Evolutionary conservation across 2,113 vertebrate genomes (phyloP), one percentile per base, ranked within the genome.

Genomic region (Perca flavescens): DNA sequence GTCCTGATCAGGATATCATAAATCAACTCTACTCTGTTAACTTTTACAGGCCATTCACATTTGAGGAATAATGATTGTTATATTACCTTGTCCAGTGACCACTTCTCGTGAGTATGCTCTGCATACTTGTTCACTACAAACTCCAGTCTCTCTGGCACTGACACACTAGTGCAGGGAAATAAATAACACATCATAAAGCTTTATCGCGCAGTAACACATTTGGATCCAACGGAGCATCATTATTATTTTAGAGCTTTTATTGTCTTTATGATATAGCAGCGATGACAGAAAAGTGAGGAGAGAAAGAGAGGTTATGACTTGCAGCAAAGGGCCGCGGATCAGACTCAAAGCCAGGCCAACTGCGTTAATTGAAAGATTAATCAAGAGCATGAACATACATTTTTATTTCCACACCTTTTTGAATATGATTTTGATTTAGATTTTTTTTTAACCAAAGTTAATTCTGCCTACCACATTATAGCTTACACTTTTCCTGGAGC

Each of bases 121-220:
- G 98, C 97, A 15, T 98, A 99, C 86, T 98, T 99, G 91, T 98
- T 99, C 90, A 98, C 96, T 85, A 98, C 96, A 91, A 96, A 96
- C 74, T 99, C 97, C 71, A 99, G 91, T 68, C 96, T 93, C 93
- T 99, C 98, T 46, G 97, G 97, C 73, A 99, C 94, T 3, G 92
- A 95, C 65, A 97, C 95, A 82, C 98, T 99, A 71, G 66, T 49
- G 69, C 49, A 82, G 16, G 47, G 6, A 66, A 56, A 74, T 3
- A 86, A 85, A 91, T 15, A 46, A 58, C 4, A 73, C 21, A 46
- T 17, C 0, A 78, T 64, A 74, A 67, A 66, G 40, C 17, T 65
- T 25, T 19, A 11, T 19, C 19, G 4, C 3, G 21, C 14, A 6
- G 3, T 19, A 40, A 57, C 16, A 47, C 17, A 22, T 50, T 49